These are phyloP conservation scores for Threskiornis aethiopicus DNA, from an alignment of 2,797 vertebrate species.

Conservation along the genomic window DNA sequence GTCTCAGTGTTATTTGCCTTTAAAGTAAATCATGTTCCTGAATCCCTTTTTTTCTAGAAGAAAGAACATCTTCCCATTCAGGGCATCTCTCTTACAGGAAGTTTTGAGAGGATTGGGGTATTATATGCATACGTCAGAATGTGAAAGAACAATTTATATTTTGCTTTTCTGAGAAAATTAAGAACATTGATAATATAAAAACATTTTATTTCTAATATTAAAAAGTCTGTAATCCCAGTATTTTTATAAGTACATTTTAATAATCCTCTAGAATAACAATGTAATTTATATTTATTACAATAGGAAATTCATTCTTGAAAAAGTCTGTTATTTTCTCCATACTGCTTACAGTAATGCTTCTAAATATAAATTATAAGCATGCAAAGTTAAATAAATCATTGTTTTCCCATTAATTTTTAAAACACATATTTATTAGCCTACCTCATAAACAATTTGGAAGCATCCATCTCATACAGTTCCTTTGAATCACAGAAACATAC, in stretches of 20 bases:
- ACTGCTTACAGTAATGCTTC: background rate
- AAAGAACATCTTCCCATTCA: background rate
- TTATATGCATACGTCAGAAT: background rate
- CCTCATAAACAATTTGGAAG: background rate
- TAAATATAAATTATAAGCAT: background rate
- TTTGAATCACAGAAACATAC: background rate
- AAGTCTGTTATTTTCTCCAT: background rate
- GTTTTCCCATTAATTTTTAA: background rate
- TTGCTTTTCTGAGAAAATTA: background rate
- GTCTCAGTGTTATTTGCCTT: background rate
- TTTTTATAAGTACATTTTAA: background rate
- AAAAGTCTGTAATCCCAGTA: background rate
- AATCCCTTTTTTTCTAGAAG: background rate
- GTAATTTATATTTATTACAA: background rate
- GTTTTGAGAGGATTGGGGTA: background rate
- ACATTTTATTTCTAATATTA: background rate
- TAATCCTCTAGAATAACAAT: background rate
- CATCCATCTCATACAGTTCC: background rate
- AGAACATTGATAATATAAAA: background rate
- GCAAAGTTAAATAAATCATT: background rate
- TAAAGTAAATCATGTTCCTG: background rate
- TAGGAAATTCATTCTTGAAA: background rate
- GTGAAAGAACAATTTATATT: background rate
- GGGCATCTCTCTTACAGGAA: background rate
- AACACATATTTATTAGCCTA: background rate